A percentile compares a stretch with the other conserved stretches of the same genome.
These are phyloP conservation scores for Tenebrio molitor DNA, from an alignment of 1,140 invertebrate genomes.

Conservation along the genomic window DNA sequence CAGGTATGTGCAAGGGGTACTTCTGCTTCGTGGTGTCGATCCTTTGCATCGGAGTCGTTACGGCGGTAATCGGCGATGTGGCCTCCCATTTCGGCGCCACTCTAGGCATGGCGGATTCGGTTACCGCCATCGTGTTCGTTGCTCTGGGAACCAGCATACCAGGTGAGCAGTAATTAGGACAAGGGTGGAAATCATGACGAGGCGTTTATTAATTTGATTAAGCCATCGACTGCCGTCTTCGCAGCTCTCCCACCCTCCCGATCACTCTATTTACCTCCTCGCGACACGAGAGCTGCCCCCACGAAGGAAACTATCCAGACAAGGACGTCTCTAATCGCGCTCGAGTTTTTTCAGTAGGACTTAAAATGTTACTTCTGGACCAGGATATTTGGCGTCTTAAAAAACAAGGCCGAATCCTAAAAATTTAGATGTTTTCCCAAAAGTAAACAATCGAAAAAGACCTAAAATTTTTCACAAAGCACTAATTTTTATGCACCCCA, in stretches of 20 bases:
- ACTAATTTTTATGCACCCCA: too few relatives aligned
- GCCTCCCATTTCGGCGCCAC: constrained; percentile 98
- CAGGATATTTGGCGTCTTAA: constrained; percentile 34
- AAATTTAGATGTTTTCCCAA: constrained; percentile 31
- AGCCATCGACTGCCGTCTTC: not conserved
- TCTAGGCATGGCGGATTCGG: constrained; percentile 95
- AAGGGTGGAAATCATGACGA: not conserved
- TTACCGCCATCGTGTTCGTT: constrained; percentile 97
- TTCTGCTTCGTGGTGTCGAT: constrained; percentile 95
- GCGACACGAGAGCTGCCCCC: too few relatives aligned
- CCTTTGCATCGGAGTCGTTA: constrained; percentile 93
- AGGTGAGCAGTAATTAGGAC: constrained; percentile 74
- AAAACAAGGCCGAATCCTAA: constrained; percentile 35
- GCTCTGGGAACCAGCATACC: constrained; percentile 97
- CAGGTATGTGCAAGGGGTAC: constrained; percentile 90
- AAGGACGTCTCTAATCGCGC: too few relatives aligned
- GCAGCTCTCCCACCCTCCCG: not conserved
- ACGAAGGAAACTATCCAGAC: too few relatives aligned
- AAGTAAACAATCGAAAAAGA: constrained; percentile 8
- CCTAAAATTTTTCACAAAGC: too few relatives aligned
- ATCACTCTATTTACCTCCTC: not conserved
- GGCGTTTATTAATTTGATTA: constrained; percentile 6
- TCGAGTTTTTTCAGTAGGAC: too few relatives aligned
- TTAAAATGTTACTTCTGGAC: constrained; percentile 34
- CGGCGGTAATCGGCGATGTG: constrained; percentile 95